A percentile compares a stretch with the other conserved stretches of the same genome.
These are phyloP conservation scores for Steinernema feltiae DNA, from an alignment of 1,140 invertebrate genomes.

Conservation along the genomic window DNA sequence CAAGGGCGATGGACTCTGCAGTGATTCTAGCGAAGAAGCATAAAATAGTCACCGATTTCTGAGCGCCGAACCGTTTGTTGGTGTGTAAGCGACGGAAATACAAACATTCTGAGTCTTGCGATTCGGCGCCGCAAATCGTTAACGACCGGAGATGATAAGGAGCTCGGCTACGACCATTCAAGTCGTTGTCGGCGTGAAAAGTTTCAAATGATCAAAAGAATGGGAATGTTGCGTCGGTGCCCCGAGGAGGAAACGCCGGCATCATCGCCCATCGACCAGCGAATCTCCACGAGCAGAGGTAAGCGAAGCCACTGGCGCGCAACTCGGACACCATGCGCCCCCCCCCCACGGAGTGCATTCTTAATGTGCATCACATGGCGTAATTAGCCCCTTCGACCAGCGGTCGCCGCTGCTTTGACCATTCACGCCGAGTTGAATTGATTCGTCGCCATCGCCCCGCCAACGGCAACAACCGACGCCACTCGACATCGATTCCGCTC, in stretches of 20 bases:
- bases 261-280: not conserved
- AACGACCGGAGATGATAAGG: not conserved
- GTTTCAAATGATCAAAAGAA: not conserved
- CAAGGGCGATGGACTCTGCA: no score
- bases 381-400: not conserved
- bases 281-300: constrained; percentile 5
- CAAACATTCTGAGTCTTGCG: not conserved
- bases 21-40: no score
- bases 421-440: not conserved
- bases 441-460: not conserved
- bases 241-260: not conserved
- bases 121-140: not conserved
- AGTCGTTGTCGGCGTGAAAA: no score
- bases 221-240: not conserved
- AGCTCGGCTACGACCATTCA: not conserved
- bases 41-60: not conserved
- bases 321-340: no score
- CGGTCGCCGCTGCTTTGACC: not conserved
- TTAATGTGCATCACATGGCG: not conserved
- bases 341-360: no score
- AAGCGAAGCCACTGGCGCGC: not conserved
- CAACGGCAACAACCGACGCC: no score
- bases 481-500: no score
- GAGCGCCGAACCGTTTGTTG: not conserved
- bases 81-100: not conserved